Evolutionary conservation across 2,888 invertebrate species (phyloP), one percentile per base, ranked within the genome.

Genomic region (Ypsolopha sequella): DNA sequence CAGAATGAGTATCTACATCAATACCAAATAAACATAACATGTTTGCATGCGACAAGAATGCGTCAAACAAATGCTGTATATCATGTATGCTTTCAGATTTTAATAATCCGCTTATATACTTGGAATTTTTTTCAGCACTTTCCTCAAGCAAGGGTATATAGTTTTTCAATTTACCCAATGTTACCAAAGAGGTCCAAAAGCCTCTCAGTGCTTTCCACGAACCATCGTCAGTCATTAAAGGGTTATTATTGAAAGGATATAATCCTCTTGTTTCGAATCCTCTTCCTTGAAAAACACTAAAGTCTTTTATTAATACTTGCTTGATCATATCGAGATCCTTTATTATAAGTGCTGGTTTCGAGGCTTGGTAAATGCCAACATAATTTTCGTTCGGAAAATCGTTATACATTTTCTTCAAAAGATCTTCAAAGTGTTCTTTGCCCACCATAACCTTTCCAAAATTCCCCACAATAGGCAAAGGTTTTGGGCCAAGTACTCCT

Each of bases 401-500:
- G 3, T 39, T 24, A 41, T 52, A 52, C 9, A 46, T 6, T 4
- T 24, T 14, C n/a, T 13, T 33, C 6, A 46, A 6, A 38, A 51
- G 7, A 2, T 39, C 39, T n/a, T 33, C 14, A 8, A 46, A 36
- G 9, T 54, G 51, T 33, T 54, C 39, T 52, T 52, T 51, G 39
- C 51, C 50, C 8, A 57, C 10, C 34, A 63, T 56, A n/a, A 60
- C 48, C 24, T 56, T 55, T 41, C 55, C 58, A 52, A 60, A 61
- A 53, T 60, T 63, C n/a, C 64, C 63, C 4, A 61, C 48, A 6
- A 62, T n/a, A 1, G 60, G 60, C 8, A 57, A 39, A 0, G 63
- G 62, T 0, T 44, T 51, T 0, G 64, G 63, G 8, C 62, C 62
- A 24, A 49, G 54, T 0, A 64, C 54, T 13, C 58, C 60, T 52